Percentiles rank a stretch among this genome's conserved stretches.
These are phyloP conservation scores for Heliconius melpomene DNA, from an alignment of 1,140 invertebrate species.

Conservation along the genomic window DNA sequence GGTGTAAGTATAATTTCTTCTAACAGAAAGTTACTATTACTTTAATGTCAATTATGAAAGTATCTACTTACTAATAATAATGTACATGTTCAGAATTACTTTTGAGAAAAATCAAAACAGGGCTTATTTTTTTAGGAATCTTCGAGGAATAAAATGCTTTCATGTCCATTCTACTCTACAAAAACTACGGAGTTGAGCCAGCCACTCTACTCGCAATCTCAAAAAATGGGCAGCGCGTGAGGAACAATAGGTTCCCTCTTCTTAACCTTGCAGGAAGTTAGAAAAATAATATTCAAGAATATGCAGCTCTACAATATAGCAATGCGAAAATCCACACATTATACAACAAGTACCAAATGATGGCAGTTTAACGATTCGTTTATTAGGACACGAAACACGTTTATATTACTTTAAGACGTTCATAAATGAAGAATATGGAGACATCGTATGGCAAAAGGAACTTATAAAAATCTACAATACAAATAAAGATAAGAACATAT, in stretches of 20 bases:
- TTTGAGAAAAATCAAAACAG: too few relatives aligned
- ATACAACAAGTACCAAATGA: background rate
- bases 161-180: too few relatives aligned
- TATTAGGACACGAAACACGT: background rate
- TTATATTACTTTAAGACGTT: background rate
- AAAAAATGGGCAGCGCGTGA: too few relatives aligned
- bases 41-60: background rate
- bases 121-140: too few relatives aligned
- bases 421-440: background rate
- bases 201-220: too few relatives aligned
- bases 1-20: background rate
- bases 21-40: background rate
- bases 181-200: too few relatives aligned
- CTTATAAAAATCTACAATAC: background rate
- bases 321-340: background rate
- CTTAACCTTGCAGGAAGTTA: background rate
- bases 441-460: background rate
- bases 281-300: too few relatives aligned
- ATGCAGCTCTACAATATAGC: too few relatives aligned
- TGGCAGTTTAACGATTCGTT: background rate
- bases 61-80: background rate
- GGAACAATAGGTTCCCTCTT: background rate
- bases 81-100: too few relatives aligned
- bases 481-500: too few relatives aligned
- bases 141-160: too few relatives aligned